Evolutionary conservation across 2,888 invertebrate species (phyloP).

Genomic region (Amblyteles armatorius): DNA sequence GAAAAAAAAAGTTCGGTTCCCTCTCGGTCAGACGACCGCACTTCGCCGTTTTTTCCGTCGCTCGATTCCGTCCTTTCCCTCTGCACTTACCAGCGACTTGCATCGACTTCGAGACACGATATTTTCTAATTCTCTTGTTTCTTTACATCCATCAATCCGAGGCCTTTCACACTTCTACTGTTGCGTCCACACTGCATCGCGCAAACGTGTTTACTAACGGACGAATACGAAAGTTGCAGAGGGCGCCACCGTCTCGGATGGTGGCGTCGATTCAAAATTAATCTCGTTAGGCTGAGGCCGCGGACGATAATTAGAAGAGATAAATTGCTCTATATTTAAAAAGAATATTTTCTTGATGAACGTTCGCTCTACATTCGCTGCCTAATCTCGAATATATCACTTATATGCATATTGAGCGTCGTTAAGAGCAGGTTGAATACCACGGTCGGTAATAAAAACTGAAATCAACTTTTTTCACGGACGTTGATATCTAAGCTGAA

Average conservation of each 20-base stretch:
- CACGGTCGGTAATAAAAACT: neutral
- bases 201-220: constrained; percentile 39
- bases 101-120: constrained; percentile 23
- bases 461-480: no score
- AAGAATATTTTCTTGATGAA: neutral
- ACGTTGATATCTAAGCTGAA: no score
- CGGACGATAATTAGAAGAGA: neutral
- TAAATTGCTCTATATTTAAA: neutral
- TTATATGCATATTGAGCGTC: no score
- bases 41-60: constrained; percentile 36
- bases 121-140: neutral
- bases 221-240: constrained; percentile 60
- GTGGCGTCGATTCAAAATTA: neutral
- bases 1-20: neutral
- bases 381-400: no score
- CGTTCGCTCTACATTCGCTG: neutral
- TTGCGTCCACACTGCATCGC: constrained; percentile 21
- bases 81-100: constrained; percentile 31
- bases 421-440: neutral
- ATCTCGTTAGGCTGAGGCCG: neutral
- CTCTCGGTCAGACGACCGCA: constrained; percentile 22
- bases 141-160: neutral
- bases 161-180: constrained; percentile 35
- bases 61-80: constrained; percentile 59
- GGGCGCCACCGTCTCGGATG: constrained; percentile 37